Evolutionary conservation across 1,140 invertebrate genomes (phyloP), one percentile per base, ranked within the genome.

Genomic region (Drosophila obscura): DNA sequence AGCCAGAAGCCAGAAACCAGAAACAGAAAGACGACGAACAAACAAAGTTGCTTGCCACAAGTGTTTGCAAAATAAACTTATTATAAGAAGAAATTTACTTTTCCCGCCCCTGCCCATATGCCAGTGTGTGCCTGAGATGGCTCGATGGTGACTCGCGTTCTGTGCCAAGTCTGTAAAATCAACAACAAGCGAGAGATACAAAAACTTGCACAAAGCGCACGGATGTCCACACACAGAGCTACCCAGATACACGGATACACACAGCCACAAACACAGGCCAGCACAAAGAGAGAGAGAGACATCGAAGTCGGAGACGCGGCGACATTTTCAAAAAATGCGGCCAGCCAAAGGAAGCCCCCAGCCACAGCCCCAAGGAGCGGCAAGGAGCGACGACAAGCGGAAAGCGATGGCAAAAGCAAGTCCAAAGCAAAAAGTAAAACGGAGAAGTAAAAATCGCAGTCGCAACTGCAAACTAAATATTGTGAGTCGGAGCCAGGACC

Each of bases 41-140:
- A 88, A 88, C 83, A 89, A 88, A 88, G 84, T 88, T 88, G 79
- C 80, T 90, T 85, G 85, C 85, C 85, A 90, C 85, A 90, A 90
- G 85, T 90, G 85, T 90, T 90, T 90, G 85, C 87, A 85, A 90
- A 90, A 90, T 90, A 90, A 90, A 90, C 85, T 90, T 89, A 81
- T 90, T 90, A 90, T 85, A 82, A 90, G 85, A 85, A 89, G 85
- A 85, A 90, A 89, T 89, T 90, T 89, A 84, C 84, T 89, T 80
- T 82, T 69, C 50, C 8, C 57, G 31, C 16, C 35, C 46, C 26
- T 16, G 4, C 45, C 44, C 61, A 3, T 31, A 31, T 9, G 31
- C 41, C 59, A 19, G 7, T 61, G 31, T 31, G 15, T 45, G 39
- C 31, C 48, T 43, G 71, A 28, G 35, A 53, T 55, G 61, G 44